Base-by-base conservation (phyloP, 2,113 vertebrate species). In the Macheiramphus alcinus region DNA sequence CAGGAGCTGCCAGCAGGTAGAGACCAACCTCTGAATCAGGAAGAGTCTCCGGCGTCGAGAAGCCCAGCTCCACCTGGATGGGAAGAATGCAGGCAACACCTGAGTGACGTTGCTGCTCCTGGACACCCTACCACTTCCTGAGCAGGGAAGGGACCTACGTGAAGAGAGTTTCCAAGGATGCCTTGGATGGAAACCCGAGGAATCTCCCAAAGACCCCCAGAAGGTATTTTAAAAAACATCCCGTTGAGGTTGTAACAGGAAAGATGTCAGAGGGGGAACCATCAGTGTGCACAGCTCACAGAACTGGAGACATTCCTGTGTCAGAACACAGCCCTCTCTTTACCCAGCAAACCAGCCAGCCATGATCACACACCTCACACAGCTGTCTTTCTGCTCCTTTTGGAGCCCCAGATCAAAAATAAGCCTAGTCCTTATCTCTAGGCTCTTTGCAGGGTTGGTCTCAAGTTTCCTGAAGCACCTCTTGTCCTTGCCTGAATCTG, bases 11-110 rank as follows among this genome's bases (percentile, higher is more conserved):
- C 31, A 75, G 96, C 20, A 99, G 55, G 36, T 76, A 76, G 22
- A 99, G 86, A 67, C 56, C 97, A 81, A 97, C 97, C 10, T 97
- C 56, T 27, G 98, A 98, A 80, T 98, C 98, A 23, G 99, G 99
- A 75, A 99, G 98, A 13, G 98, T 95, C 70, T 97, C 94, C 1
- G 90, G 22, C 0, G 34, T 84, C 23, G 97, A 98, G 95, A 99
- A 99, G 88, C 92, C 52, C 74, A 99, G 61, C 0, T 96, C 97
- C 50, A 98, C 98, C 98, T 98, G 94, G n/a, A 83, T 11, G 53
- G 62, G 68, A 62, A 45, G 32, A 63, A 48, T 4, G 13, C 38
- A 67, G 52, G 48, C 36, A 94, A 40, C 13, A 58, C 9, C 19
- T 8, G 11, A 62, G 34, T 26, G 40, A 42, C 20, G 21, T 32